Conservation (phyloP, 2,797 vertebrate species). For the Cygnus olor region DNA sequence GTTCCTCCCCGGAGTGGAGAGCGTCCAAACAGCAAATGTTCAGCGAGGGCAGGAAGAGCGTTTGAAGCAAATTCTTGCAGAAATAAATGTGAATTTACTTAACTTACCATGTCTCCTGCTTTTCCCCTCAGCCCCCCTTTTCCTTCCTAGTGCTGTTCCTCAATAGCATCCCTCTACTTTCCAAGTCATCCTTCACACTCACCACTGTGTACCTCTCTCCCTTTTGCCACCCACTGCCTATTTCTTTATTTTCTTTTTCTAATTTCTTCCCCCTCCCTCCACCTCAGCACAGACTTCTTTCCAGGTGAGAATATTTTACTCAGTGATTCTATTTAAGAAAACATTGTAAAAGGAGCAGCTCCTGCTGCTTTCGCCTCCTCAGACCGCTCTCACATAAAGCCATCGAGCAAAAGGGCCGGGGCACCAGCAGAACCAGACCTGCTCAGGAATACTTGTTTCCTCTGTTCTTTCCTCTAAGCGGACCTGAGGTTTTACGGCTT, state of each 20-base stretch:
- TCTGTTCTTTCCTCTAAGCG: neutral
- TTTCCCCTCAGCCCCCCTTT: conserved; percentile 55
- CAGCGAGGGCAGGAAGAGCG: conserved; percentile 64
- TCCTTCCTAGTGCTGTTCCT: conserved; percentile 69
- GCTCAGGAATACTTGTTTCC: neutral
- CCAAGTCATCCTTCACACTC: conserved; percentile 71
- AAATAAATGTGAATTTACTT: conserved; percentile 77
- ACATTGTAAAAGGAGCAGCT: neutral
- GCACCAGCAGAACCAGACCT: neutral
- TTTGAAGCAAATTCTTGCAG: conserved; percentile 73
- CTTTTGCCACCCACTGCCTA: conserved; percentile 49
- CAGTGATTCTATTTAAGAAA: neutral
- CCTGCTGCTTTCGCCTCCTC: neutral
- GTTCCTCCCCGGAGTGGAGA: conserved; percentile 54
- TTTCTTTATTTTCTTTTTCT: conserved; percentile 57
- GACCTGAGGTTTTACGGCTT: neutral
- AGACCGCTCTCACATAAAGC: fast-evolving
- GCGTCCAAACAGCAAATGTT: conserved; percentile 54
- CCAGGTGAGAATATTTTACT: conserved; percentile 59
- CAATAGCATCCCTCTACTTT: conserved; percentile 74
- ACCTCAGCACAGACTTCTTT: conserved; percentile 39
- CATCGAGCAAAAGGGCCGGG: neutral
- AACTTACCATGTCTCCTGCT: conserved; percentile 76
- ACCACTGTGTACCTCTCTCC: neutral
- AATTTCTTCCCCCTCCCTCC: conserved; percentile 50